A percentile compares a stretch with the other conserved stretches of the same genome.
Conservation (phyloP, 2,888 invertebrate species). For the Colostygia pectinataria region DNA sequence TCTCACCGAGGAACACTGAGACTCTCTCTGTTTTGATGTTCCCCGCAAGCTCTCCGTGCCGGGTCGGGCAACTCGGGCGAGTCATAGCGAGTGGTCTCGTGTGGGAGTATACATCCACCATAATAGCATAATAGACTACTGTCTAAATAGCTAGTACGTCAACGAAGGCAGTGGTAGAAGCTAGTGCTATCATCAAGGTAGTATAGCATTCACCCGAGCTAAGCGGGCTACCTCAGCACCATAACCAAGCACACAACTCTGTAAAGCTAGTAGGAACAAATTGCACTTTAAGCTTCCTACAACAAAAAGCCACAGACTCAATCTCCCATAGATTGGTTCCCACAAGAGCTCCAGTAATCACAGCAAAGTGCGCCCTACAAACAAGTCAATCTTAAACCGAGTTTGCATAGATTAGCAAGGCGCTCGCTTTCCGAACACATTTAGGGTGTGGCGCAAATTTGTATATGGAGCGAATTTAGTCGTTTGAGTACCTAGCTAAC, state of each 20-base stretch:
- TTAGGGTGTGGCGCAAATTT: slow-evolving; percentile 43
- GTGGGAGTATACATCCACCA: no score
- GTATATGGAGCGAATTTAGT: not conserved
- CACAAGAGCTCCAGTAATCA: slow-evolving; percentile 53
- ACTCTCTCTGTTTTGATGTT: no score
- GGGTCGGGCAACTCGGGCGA: no score
- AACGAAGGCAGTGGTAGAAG: no score
- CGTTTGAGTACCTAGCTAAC: not conserved
- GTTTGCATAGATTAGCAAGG: slow-evolving; percentile 73
- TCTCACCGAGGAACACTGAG: no score
- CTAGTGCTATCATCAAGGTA: no score
- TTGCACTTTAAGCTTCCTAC: slow-evolving; percentile 21
- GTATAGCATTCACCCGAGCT: no score
- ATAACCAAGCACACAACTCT: not conserved
- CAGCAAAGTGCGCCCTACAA: slow-evolving; percentile 61
- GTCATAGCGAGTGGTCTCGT: no score
- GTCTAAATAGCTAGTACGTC: no score
- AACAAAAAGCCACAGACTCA: slow-evolving; percentile 32
- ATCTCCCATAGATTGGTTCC: slow-evolving; percentile 49
- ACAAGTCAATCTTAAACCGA: slow-evolving; percentile 73
- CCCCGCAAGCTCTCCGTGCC: no score
- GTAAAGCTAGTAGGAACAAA: slow-evolving; percentile 8
- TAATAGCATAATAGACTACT: no score
- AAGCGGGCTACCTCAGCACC: no score
- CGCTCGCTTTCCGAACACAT: slow-evolving; percentile 63